A percentile compares a stretch with the other conserved stretches of the same genome.
These are phyloP conservation scores for Dasypogon diadema DNA, from an alignment of 2,888 invertebrate species.

Conservation along the genomic window DNA sequence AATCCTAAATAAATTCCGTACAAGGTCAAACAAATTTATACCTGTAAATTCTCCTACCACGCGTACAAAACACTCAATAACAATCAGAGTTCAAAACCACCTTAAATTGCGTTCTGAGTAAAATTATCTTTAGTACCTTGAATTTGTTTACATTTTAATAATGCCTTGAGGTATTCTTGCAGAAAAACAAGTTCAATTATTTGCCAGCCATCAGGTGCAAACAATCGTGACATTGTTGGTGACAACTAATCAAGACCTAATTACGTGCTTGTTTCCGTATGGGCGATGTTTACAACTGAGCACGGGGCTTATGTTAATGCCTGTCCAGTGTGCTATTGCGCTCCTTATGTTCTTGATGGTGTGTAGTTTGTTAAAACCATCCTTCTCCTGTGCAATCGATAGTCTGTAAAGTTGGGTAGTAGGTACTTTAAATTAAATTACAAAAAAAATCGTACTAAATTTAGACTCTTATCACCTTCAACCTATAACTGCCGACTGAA, in stretches of 20 bases:
- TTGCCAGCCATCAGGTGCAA: constrained; percentile 20
- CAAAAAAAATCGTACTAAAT: too few species aligned
- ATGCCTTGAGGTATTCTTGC: background rate
- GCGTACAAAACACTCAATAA: background rate
- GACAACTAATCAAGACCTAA: constrained; percentile 31
- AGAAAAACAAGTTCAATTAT: constrained; percentile 24
- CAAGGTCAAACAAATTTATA: too few species aligned
- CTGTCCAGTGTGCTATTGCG: too few species aligned
- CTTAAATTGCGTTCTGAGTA: background rate
- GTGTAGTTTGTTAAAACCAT: too few species aligned
- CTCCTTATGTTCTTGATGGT: too few species aligned
- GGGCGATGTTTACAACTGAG: constrained; percentile 17
- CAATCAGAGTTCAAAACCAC: background rate
- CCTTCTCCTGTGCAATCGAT: too few species aligned
- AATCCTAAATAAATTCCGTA: too few species aligned
- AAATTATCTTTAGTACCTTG: background rate
- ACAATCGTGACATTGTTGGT: constrained; percentile 24
- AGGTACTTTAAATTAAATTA: too few species aligned
- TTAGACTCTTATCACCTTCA: too few species aligned
- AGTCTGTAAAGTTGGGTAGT: too few species aligned
- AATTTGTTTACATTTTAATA: constrained; percentile 29
- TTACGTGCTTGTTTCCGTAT: constrained; percentile 19
- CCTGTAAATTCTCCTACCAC: background rate
- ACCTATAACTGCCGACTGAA: too few species aligned
- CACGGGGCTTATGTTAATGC: constrained; percentile 5